These are phyloP conservation scores for Nomada ruficornis DNA, from an alignment of 2,888 invertebrate genomes.

Conservation along the genomic window DNA sequence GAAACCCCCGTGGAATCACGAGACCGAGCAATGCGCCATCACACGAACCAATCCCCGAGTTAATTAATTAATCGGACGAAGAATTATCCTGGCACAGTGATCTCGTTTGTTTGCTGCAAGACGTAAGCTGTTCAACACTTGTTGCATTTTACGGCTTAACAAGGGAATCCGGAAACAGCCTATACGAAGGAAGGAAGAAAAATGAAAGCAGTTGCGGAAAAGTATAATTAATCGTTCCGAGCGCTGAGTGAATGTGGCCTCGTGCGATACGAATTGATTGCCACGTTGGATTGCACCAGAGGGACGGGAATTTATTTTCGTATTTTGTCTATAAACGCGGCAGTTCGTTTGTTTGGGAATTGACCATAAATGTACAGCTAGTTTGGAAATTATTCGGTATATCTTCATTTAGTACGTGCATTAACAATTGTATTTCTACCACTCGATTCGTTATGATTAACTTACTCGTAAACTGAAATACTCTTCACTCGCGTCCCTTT, in stretches of 20 bases:
- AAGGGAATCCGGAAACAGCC: conserved; percentile 58
- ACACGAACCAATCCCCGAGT: neutral
- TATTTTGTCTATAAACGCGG: neutral
- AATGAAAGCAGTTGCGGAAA: neutral
- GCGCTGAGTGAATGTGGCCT: neutral
- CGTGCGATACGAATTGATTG: too few relatives aligned
- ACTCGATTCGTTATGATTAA: neutral
- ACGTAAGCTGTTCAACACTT: conserved; percentile 65
- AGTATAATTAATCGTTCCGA: neutral
- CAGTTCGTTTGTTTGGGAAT: too few relatives aligned
- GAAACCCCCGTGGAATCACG: neutral
- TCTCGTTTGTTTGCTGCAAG: conserved; percentile 55
- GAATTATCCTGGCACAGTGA: conserved; percentile 41
- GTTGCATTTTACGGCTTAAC: conserved; percentile 63
- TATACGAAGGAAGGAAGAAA: conserved; percentile 4
- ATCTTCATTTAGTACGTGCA: neutral
- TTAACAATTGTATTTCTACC: neutral
- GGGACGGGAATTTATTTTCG: neutral
- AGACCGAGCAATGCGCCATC: neutral
- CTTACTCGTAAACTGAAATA: neutral
- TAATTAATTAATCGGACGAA: conserved; percentile 40
- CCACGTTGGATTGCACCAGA: neutral
- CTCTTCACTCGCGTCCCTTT: neutral
- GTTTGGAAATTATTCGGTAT: neutral
- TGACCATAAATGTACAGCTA: too few relatives aligned